Evolutionary conservation across 2,113 vertebrate species (phyloP), one percentile per base, ranked within the genome.

Genomic region (Scolopax mira): DNA sequence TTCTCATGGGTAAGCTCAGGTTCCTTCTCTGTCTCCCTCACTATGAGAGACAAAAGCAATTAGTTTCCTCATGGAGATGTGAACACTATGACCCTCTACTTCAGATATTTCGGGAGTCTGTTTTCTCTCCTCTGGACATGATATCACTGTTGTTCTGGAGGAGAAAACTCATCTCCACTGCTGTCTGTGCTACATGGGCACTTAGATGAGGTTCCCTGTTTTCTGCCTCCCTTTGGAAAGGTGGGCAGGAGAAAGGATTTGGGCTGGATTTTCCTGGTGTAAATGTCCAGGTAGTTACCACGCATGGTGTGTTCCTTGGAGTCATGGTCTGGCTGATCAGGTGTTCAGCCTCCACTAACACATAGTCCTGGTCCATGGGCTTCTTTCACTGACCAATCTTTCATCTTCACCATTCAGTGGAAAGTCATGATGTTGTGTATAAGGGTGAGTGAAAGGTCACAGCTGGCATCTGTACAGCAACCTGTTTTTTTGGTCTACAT

Each of bases 241-340:
- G 7, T 52, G 23, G 22, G 13, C 6, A 57, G 58, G 17, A 78
- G 44, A 44, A 84, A 16, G 37, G 4, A 58, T 82, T 65, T 82
- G 24, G 18, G 3, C 28, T 79, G 33, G 11, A 41, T 67, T 19
- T 85, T 0, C 0, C 24, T 54, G 48, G 11, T 2, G 5, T 30
- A 9, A 9, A 28, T 75, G 35, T 49, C 16, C 52, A 30, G 25
- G 28, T 44, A 28, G 11, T 17, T 37, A 8, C 27, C 25, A 51
- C 14, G 67, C 10, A 23, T 7, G 2, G 9, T 16, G 12, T 1
- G 1, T 54, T 75, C 15, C 18, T 72, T 75, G 37, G 30, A 88
- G 30, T 11, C 15, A 9, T 24, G 6, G 23, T 37, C 48, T 41
- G 30, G 6, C 25, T 75, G 35, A 67, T 51, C n/a, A 78, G 30